These are phyloP conservation scores for Molothrus aeneus DNA, from an alignment of 2,797 vertebrate genomes.

Conservation along the genomic window DNA sequence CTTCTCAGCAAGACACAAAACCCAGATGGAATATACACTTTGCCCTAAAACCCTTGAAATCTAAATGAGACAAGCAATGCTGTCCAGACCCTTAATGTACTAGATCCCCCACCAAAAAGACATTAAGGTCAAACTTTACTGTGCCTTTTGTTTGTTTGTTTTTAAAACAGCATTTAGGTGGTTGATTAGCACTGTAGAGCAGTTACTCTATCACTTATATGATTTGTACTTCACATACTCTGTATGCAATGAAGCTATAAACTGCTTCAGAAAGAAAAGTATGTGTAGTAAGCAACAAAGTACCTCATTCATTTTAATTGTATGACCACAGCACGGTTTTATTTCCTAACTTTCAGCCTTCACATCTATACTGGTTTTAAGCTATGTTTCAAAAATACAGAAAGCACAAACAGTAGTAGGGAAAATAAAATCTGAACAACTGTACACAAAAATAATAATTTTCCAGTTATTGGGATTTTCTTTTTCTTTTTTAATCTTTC, in stretches of 20 bases:
- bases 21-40: neutral
- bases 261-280: neutral
- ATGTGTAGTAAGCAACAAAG: conserved; percentile 1
- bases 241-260: neutral
- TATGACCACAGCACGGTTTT: neutral
- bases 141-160: neutral
- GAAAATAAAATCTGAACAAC: neutral
- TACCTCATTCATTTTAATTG: neutral
- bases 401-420: neutral
- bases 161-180: neutral
- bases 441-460: neutral
- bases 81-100: neutral
- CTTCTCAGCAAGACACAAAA: conserved; percentile 7
- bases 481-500: neutral
- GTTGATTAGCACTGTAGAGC: neutral
- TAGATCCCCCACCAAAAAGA: neutral
- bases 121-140: neutral
- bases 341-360: conserved; percentile 11
- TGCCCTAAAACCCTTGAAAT: neutral
- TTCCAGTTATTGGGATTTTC: neutral
- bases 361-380: neutral
- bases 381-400: neutral
- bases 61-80: neutral
- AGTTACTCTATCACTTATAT: neutral
- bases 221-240: neutral